phyloP scores from a whole-genome alignment of 2,888 invertebrate genomes.

The Arenicola marina region DNA sequence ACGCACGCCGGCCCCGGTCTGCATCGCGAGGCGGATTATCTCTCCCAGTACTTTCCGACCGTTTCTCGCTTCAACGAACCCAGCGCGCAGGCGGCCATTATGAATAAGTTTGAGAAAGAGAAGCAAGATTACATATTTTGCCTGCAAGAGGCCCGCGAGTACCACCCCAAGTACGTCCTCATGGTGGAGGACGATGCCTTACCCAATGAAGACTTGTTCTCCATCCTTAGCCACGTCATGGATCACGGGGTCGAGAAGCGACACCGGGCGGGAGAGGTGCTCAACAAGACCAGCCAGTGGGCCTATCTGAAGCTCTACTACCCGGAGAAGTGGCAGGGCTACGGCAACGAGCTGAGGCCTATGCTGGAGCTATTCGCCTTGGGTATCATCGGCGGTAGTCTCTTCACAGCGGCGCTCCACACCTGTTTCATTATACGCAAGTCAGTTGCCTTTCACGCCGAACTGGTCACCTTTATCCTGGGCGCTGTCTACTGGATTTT shows the following conservation, averaged over 20 bases:
- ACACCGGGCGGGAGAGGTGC: neutral
- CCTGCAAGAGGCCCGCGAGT: slow-evolving; percentile 40
- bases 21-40: slow-evolving; percentile 23
- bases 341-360: slow-evolving; percentile 24
- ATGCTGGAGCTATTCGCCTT: slow-evolving; percentile 5
- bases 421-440: neutral
- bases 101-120: slow-evolving; percentile 48
- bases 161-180: slow-evolving; percentile 40
- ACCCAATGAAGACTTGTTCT: slow-evolving; percentile 44
- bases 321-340: slow-evolving; percentile 50
- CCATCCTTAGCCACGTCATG: slow-evolving; percentile 41
- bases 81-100: slow-evolving; percentile 4
- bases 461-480: neutral
- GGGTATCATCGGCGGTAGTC: neutral
- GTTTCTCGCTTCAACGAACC: slow-evolving; percentile 10
- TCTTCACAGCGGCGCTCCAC: neutral
- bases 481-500: slow-evolving; percentile 32
- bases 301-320: slow-evolving; percentile 53
- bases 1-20: slow-evolving; percentile 25
- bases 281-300: neutral
- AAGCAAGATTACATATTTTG: slow-evolving; percentile 56
- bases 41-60: slow-evolving; percentile 6
- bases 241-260: neutral
- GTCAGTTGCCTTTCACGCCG: neutral
- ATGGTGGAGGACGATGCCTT: slow-evolving; percentile 55